phyloP scores from a whole-genome alignment of 1,140 invertebrate species.

The Phocides pigmalion region DNA sequence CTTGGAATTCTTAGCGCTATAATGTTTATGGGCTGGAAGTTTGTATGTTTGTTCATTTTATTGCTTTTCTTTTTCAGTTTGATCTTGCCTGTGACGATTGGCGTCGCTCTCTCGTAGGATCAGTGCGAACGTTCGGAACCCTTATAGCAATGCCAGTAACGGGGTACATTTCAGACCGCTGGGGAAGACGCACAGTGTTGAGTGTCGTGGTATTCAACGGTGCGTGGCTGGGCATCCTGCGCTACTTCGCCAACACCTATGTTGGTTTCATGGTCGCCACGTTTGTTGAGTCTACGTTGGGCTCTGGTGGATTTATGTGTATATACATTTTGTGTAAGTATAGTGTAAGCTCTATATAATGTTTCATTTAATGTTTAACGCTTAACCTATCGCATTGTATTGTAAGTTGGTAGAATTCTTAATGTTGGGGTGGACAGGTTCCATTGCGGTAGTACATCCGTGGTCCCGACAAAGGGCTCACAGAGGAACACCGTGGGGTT shows the following conservation, averaged over 20 bases:
- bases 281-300: constrained; percentile 85
- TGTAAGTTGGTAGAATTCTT: too few species aligned
- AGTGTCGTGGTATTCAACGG: constrained; percentile 84
- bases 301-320: constrained; percentile 69
- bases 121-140: constrained; percentile 50
- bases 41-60: too few species aligned
- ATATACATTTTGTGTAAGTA: constrained; percentile 72
- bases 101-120: constrained; percentile 43
- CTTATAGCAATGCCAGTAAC: constrained; percentile 85
- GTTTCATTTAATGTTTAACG: too few species aligned
- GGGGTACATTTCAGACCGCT: constrained; percentile 87
- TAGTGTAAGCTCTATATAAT: not conserved
- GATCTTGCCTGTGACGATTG: constrained; percentile 49
- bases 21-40: too few species aligned
- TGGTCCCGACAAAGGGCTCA: too few species aligned
- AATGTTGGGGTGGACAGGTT: too few species aligned
- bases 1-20: too few species aligned
- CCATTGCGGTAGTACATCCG: too few species aligned
- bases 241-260: constrained; percentile 87
- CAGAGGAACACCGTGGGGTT: too few species aligned
- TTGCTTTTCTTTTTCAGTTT: constrained; percentile 41
- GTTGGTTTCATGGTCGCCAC: constrained; percentile 86
- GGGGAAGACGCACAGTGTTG: constrained; percentile 86
- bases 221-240: constrained; percentile 85
- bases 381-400: too few species aligned